phyloP scores from a whole-genome alignment of 2,797 vertebrate species.

The Epinephelus coioides region DNA sequence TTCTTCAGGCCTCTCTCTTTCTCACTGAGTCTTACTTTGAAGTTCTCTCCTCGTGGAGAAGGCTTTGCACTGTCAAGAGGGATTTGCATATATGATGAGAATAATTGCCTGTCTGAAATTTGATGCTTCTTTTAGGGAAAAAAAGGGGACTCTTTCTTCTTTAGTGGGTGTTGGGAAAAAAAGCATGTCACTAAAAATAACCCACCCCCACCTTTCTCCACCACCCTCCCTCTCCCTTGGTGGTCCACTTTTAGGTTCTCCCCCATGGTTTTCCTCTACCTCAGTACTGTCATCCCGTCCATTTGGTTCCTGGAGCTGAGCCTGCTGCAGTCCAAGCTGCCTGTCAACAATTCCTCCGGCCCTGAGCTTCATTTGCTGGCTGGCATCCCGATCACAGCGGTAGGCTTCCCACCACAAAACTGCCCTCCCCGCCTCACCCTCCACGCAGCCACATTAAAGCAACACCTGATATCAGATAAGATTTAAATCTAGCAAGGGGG shows the following conservation, averaged over 20 bases:
- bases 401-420: conserved; percentile 57
- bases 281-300: conserved; percentile 83
- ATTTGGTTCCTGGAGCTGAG: conserved; percentile 86
- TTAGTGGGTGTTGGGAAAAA: conserved; percentile 43
- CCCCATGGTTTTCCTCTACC: conserved; percentile 85
- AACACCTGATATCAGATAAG: conserved; percentile 69
- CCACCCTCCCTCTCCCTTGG: conserved; percentile 44
- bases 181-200: conserved; percentile 69
- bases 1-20: conserved; percentile 72
- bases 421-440: conserved; percentile 25
- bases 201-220: conserved; percentile 20
- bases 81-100: conserved; percentile 89
- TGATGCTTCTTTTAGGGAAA: conserved; percentile 62
- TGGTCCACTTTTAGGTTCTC: conserved; percentile 81
- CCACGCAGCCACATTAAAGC: conserved; percentile 61
- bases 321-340: conserved; percentile 79
- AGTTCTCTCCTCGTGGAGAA: conserved; percentile 79
- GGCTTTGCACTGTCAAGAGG: conserved; percentile 83
- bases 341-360: conserved; percentile 75
- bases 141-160: conserved; percentile 57
- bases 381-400: conserved; percentile 79
- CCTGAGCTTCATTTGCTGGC: conserved; percentile 74
- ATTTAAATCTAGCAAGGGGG: conserved; percentile 64
- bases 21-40: conserved; percentile 81
- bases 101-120: conserved; percentile 85